phyloP scores from a whole-genome alignment of 2,888 invertebrate genomes.

The Tachina lurida region DNA sequence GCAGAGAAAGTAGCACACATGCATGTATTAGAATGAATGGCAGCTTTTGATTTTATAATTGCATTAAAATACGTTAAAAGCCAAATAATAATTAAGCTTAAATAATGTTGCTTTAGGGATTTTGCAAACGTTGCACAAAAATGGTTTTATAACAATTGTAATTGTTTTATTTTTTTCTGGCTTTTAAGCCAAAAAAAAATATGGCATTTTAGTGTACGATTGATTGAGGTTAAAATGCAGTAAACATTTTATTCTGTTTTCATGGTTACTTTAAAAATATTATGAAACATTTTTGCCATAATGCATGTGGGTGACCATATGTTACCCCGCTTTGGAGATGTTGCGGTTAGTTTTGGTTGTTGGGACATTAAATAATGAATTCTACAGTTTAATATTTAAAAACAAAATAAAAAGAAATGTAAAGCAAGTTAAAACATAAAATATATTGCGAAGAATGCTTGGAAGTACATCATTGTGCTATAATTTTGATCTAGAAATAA shows the following conservation, averaged over 20 bases:
- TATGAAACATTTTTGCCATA: slow-evolving; percentile 29
- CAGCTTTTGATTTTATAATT: slow-evolving; percentile 79
- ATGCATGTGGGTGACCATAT: slow-evolving; percentile 44
- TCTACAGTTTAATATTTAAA: too few species aligned
- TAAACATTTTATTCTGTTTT: not conserved
- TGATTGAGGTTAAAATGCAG: slow-evolving; percentile 36
- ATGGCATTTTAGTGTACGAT: slow-evolving; percentile 13
- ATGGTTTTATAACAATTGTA: slow-evolving; percentile 36
- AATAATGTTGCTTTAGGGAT: slow-evolving; percentile 45
- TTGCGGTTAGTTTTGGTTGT: slow-evolving; percentile 33
- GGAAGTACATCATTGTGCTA: too few species aligned
- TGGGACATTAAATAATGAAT: not conserved
- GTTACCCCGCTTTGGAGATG: not conserved
- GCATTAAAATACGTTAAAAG: slow-evolving; percentile 74
- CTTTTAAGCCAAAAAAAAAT: not conserved
- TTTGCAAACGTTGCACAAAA: slow-evolving; percentile 48
- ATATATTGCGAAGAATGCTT: too few species aligned
- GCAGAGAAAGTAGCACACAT: not conserved
- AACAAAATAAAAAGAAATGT: not conserved
- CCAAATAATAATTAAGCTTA: slow-evolving; percentile 78
- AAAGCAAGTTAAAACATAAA: too few species aligned
- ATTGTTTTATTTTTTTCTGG: slow-evolving; percentile 17
- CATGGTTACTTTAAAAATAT: slow-evolving; percentile 1
- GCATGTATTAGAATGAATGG: slow-evolving; percentile 46
- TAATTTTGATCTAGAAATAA: too few species aligned